A percentile compares a stretch with the other conserved stretches of the same genome.
Evolutionary conservation across 1,140 invertebrate genomes (phyloP).

Genomic region (Bombus fervidus): DNA sequence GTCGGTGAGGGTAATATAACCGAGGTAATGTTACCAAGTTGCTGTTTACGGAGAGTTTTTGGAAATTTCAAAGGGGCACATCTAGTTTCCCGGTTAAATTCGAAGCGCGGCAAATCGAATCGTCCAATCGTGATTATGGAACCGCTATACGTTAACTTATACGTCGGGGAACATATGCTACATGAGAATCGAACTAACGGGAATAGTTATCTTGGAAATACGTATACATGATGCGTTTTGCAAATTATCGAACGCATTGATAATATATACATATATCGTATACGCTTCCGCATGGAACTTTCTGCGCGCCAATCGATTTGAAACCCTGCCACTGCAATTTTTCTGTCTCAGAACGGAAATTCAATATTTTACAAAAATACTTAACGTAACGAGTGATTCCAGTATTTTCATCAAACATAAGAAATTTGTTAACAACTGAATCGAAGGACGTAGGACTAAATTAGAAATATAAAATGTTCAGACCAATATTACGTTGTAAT

Average conservation of each 20-base stretch:
- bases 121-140: slow-evolving; percentile 6
- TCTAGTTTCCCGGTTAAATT: slow-evolving; percentile 12
- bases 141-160: not conserved
- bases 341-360: not conserved
- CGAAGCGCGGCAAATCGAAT: slow-evolving; percentile 33
- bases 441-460: no score
- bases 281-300: not conserved
- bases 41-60: slow-evolving; percentile 51
- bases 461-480: not conserved
- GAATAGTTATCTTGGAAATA: not conserved
- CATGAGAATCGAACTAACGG: slow-evolving; percentile 20
- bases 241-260: not conserved
- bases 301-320: slow-evolving; percentile 25
- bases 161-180: not conserved
- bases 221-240: not conserved
- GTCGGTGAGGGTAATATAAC: slow-evolving; percentile 54
- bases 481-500: no score
- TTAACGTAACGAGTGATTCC: no score
- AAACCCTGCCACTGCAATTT: not conserved
- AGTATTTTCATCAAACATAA: not conserved
- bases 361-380: not conserved
- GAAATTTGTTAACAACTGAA: not conserved
- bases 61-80: slow-evolving; percentile 42
- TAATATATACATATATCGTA: not conserved
- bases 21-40: slow-evolving; percentile 58